phyloP scores from a whole-genome alignment of 30 jellyfish, hydroid and myxozoan species.

The Nemopilema nomurai region DNA sequence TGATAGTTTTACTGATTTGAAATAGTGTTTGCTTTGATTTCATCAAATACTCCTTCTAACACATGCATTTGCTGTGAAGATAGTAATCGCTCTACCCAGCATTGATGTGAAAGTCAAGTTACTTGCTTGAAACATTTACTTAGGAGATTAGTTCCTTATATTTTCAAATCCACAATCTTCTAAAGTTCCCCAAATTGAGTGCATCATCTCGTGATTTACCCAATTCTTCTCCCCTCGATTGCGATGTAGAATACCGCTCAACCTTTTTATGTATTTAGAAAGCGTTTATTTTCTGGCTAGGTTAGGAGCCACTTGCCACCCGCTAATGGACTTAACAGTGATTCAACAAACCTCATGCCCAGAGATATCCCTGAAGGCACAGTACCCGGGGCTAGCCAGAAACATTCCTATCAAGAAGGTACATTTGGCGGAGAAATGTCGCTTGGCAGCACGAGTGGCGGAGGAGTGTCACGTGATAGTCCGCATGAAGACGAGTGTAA shows the following conservation, averaged over 20 bases:
- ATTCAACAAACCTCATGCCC: background rate
- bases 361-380: background rate
- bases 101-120: too few relatives aligned
- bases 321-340: conserved; percentile 57
- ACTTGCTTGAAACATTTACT: too few relatives aligned
- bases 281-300: conserved; percentile 58
- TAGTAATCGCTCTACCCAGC: too few relatives aligned
- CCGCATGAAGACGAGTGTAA: conserved; percentile 48
- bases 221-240: too few relatives aligned
- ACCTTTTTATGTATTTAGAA: background rate
- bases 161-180: too few relatives aligned
- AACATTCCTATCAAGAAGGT: conserved; percentile 1
- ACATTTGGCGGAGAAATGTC: background rate
- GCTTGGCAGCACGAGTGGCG: conserved; percentile 15
- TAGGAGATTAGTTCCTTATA: too few relatives aligned
- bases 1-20: too few relatives aligned
- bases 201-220: too few relatives aligned
- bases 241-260: background rate
- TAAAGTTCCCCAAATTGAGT: too few relatives aligned
- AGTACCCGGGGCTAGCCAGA: conserved; percentile 1
- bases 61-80: too few relatives aligned
- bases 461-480: conserved; percentile 1
- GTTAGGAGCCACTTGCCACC: conserved; percentile 69
- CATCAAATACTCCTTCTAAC: too few relatives aligned
- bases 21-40: too few relatives aligned